phyloP scores from a whole-genome alignment of 2,888 invertebrate genomes.

The Eucriotettix oculatus region DNA sequence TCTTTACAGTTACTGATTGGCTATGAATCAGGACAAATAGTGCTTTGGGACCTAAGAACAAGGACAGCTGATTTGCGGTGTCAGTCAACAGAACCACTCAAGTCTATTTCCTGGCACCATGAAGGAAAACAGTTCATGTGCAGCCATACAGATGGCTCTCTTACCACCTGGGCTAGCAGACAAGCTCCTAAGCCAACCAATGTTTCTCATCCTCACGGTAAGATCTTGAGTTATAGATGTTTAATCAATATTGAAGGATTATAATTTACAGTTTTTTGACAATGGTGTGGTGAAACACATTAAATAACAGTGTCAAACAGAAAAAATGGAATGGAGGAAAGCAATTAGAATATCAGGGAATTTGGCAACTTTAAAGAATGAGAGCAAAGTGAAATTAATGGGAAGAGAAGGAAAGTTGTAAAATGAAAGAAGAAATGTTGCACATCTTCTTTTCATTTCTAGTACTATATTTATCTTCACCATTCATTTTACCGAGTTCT shows the following conservation, averaged over 20 bases:
- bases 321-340: too few species aligned
- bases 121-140: conserved; percentile 96
- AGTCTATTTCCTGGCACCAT: conserved; percentile 89
- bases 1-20: conserved; percentile 74
- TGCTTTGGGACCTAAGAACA: conserved; percentile 86
- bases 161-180: conserved; percentile 82
- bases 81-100: conserved; percentile 56
- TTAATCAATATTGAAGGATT: not conserved
- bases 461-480: too few species aligned
- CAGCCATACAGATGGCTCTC: conserved; percentile 88
- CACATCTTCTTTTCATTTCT: too few species aligned
- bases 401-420: too few species aligned
- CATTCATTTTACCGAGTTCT: too few species aligned
- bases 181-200: conserved; percentile 59
- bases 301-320: too few species aligned
- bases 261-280: not conserved
- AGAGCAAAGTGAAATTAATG: too few species aligned
- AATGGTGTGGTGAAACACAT: too few species aligned
- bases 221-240: conserved; percentile 13
- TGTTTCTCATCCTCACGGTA: conserved; percentile 84
- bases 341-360: too few species aligned
- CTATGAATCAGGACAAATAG: conserved; percentile 86
- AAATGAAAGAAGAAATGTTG: too few species aligned
- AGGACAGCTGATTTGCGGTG: conserved; percentile 76
- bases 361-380: too few species aligned